These are phyloP conservation scores for Alcedo atthis DNA, from an alignment of 2,797 vertebrate genomes.

Conservation along the genomic window DNA sequence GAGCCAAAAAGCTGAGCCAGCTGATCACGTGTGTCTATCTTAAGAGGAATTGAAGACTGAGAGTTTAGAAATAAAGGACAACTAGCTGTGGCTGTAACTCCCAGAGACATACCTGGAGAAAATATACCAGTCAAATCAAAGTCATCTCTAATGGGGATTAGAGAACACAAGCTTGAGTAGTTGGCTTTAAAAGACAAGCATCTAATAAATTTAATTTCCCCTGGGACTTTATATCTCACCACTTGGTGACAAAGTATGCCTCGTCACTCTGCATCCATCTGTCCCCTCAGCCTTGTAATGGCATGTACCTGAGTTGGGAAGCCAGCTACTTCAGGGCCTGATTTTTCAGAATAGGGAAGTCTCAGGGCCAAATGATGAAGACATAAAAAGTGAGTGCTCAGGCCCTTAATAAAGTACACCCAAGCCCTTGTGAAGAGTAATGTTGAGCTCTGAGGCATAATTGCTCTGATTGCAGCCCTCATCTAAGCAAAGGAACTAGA, in stretches of 20 bases:
- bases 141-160: neutral
- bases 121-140: slow-evolving; percentile 9
- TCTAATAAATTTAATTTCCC: slow-evolving; percentile 53
- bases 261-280: slow-evolving; percentile 32
- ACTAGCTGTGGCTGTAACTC: neutral
- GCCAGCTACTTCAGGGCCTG: neutral
- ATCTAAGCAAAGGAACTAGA: neutral
- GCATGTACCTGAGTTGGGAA: neutral
- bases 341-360: neutral
- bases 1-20: slow-evolving; percentile 42
- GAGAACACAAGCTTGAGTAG: neutral
- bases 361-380: neutral
- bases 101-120: slow-evolving; percentile 18
- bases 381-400: neutral
- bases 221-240: neutral
- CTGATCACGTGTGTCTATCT: slow-evolving; percentile 39
- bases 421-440: neutral
- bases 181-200: slow-evolving; percentile 40
- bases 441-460: neutral
- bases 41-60: neutral
- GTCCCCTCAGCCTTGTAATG: neutral
- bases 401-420: neutral
- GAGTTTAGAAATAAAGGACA: neutral
- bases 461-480: neutral
- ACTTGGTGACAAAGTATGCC: slow-evolving; percentile 38